Evolutionary conservation across 2,797 vertebrate genomes (phyloP).

Genomic region (Eulemur albifrons): DNA sequence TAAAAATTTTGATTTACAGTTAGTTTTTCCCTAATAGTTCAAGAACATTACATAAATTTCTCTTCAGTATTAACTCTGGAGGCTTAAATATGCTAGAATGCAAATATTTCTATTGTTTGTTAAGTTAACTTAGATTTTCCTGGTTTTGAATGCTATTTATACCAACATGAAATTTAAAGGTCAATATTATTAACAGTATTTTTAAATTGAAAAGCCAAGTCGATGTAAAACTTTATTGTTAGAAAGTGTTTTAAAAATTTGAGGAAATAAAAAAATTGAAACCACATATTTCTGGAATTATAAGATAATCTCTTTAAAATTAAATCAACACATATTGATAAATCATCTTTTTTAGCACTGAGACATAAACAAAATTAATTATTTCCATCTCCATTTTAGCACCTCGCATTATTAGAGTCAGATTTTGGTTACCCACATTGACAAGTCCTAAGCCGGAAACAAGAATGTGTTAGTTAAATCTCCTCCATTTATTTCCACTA

Average conservation of each 20-base stretch:
- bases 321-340: neutral
- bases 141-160: constrained; percentile 4
- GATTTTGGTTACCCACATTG: constrained; percentile 51
- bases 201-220: neutral
- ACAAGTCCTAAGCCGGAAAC: constrained; percentile 47
- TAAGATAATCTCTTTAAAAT: constrained; percentile 21
- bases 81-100: neutral
- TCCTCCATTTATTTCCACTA: constrained; percentile 56
- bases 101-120: neutral
- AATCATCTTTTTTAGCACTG: constrained; percentile 25
- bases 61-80: constrained; percentile 22
- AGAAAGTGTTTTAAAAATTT: neutral
- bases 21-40: constrained; percentile 33
- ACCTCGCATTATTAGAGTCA: constrained; percentile 50
- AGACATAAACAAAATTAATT: constrained; percentile 47
- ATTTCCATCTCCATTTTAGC: constrained; percentile 30
- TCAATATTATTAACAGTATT: constrained; percentile 18
- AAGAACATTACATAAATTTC: neutral
- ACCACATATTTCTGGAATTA: neutral
- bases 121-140: neutral
- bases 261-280: constrained; percentile 34
- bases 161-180: neutral
- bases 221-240: neutral
- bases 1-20: neutral
- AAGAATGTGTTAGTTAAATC: constrained; percentile 57